Percentiles rank a stretch among this genome's conserved stretches.
Evolutionary conservation across 1,140 invertebrate genomes (phyloP).

Genomic region (Megalonaias nervosa): DNA sequence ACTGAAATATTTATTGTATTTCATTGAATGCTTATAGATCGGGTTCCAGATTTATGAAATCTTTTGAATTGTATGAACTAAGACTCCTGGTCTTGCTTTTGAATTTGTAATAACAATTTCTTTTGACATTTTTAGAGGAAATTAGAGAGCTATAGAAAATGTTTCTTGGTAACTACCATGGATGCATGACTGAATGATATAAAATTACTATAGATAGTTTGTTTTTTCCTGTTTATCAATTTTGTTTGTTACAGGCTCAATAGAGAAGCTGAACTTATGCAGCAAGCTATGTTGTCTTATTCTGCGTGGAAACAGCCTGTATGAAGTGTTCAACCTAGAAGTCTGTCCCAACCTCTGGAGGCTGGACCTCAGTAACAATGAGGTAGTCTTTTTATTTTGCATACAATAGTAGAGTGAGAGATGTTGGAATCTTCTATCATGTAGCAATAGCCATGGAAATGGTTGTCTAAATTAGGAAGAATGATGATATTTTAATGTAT

Average conservation of each 20-base stretch:
- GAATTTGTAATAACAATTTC: not conserved
- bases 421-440: too few species aligned
- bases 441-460: too few species aligned
- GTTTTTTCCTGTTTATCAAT: not conserved
- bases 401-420: too few species aligned
- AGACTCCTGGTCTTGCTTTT: not conserved
- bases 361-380: slow-evolving; percentile 65
- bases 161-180: not conserved
- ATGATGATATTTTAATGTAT: too few species aligned
- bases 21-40: not conserved
- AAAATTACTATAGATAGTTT: not conserved
- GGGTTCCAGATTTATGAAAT: not conserved
- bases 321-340: slow-evolving; percentile 57
- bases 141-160: not conserved
- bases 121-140: not conserved
- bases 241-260: slow-evolving; percentile 45
- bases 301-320: slow-evolving; percentile 58
- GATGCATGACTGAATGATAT: not conserved
- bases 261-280: slow-evolving; percentile 57
- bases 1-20: not conserved
- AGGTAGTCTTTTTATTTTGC: slow-evolving; percentile 42
- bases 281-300: slow-evolving; percentile 55
- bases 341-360: slow-evolving; percentile 64
- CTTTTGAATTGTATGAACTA: not conserved
- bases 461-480: too few species aligned